These are phyloP conservation scores for Amphipyra berbera DNA, from an alignment of 2,888 invertebrate species.

Conservation along the genomic window DNA sequence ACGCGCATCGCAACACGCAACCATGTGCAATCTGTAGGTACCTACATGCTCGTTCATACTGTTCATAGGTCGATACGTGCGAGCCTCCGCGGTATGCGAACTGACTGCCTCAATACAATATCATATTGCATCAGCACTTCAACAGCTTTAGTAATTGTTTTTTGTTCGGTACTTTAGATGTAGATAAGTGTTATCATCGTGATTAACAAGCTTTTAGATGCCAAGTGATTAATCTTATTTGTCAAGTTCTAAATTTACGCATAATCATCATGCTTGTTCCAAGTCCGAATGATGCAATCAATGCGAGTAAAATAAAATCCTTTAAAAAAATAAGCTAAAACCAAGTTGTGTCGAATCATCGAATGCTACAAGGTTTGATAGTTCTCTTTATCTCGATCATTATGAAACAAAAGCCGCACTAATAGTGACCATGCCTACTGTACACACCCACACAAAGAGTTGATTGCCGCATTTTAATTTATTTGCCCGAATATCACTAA, in stretches of 20 bases:
- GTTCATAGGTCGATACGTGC: slow-evolving; percentile 31
- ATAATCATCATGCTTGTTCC: too few relatives aligned
- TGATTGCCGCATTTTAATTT: slow-evolving; percentile 39
- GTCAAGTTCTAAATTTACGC: too few relatives aligned
- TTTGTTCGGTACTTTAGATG: neutral
- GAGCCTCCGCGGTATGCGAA: slow-evolving; percentile 41
- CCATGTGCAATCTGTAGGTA: slow-evolving; percentile 36
- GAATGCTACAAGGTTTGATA: neutral
- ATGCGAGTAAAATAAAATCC: too few relatives aligned
- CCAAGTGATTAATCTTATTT: too few relatives aligned
- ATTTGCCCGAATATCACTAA: slow-evolving; percentile 40
- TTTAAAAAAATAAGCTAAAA: neutral
- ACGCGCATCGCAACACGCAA: slow-evolving; percentile 67
- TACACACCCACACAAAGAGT: slow-evolving; percentile 39
- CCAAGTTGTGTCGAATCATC: slow-evolving; percentile 1
- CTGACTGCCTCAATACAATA: slow-evolving; percentile 53
- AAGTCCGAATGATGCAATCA: too few relatives aligned
- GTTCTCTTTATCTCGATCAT: slow-evolving; percentile 23
- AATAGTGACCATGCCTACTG: slow-evolving; percentile 13
- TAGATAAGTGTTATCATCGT: neutral
- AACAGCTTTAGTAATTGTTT: neutral
- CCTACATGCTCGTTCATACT: slow-evolving; percentile 21
- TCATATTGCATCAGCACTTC: slow-evolving; percentile 71
- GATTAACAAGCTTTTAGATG: too few relatives aligned
- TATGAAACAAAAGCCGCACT: slow-evolving; percentile 8